Base-by-base conservation (phyloP, 2,888 invertebrate species). In the Drosophila robusta region DNA sequence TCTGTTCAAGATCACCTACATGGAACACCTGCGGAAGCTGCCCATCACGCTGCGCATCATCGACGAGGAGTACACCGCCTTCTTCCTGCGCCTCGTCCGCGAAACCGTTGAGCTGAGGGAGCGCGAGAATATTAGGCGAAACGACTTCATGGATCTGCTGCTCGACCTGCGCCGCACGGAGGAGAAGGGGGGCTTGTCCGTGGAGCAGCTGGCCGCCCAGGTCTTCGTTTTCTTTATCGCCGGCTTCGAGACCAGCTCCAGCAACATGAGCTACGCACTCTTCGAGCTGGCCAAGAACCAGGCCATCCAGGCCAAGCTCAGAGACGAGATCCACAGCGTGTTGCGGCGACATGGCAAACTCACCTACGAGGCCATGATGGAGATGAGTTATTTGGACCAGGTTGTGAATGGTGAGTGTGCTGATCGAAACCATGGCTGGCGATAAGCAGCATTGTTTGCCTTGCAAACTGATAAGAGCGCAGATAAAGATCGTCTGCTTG, bases 231-330 rank as follows among this genome's bases (percentile, higher is more conserved):
- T 95, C 74, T 93, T 93, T 61, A 63, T 90, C 0, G 94, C 93
- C 32, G 94, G 94, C 1, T 94, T 93, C 62, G 94, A 94, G 84
- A 93, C 94, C 0, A 93, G 93, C 8, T 91, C 92, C 12, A 91
- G 93, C n/a, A 92, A 92, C 3, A 89, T 93, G 80, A 91, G 92
- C 45, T 93, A 92, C 69, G 91, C 91, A 1, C 79, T 94, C 12
- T 94, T 92, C 71, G 93, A 93, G 75, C 78, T 94, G 38, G 93
- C 94, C 1, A 87, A 90, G 9, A 92, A 94, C 78, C 91, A 90
- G 1, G 84, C 92, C 0, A 75, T 93, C 3, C 94, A 94, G 70
- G 85, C 90, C 1, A 93, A 90, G 55, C 70, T 93, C 1, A 81
- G 93, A n/a, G 64, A 83, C 1, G 93, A 94, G 81, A 92, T 94